A percentile compares a stretch with the other conserved stretches of the same genome.
phyloP scores from a whole-genome alignment of 2,113 vertebrate species.

The Grammomys surdaster region DNA sequence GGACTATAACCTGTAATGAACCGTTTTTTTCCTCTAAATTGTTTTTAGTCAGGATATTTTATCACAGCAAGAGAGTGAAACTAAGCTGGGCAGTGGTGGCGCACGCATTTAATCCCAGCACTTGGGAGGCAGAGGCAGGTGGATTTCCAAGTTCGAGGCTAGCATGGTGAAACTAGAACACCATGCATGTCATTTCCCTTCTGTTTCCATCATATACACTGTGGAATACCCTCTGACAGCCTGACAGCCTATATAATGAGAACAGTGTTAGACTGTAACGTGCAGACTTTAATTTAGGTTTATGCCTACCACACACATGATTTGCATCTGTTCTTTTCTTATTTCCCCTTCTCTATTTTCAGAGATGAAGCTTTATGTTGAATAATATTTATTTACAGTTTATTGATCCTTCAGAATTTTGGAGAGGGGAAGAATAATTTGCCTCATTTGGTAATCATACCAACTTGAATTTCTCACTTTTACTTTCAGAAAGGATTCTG shows the following conservation, averaged over 20 bases:
- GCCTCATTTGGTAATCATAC: not conserved
- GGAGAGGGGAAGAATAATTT: not conserved
- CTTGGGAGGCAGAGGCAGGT: too few species aligned
- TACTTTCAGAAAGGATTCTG: conserved; percentile 56
- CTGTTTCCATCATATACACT: not conserved
- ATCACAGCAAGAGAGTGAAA: not conserved
- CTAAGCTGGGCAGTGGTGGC: too few species aligned
- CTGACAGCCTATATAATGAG: not conserved
- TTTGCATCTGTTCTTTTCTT: not conserved
- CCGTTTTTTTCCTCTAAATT: not conserved
- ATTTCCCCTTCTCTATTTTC: too few species aligned
- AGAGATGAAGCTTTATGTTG: not conserved
- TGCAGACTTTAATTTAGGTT: not conserved
- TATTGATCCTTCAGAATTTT: not conserved
- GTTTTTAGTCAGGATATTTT: not conserved
- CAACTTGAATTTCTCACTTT: not conserved
- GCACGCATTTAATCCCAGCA: too few species aligned
- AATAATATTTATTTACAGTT: not conserved
- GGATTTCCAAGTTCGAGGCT: too few species aligned
- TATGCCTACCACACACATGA: too few species aligned
- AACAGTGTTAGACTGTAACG: too few species aligned
- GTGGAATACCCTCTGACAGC: not conserved
- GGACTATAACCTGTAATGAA: too few species aligned
- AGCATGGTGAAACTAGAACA: not conserved
- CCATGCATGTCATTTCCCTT: not conserved